Evolutionary conservation across 2,888 invertebrate genomes (phyloP), one percentile per base, ranked within the genome.

Genomic region (Frankliniella fusca): DNA sequence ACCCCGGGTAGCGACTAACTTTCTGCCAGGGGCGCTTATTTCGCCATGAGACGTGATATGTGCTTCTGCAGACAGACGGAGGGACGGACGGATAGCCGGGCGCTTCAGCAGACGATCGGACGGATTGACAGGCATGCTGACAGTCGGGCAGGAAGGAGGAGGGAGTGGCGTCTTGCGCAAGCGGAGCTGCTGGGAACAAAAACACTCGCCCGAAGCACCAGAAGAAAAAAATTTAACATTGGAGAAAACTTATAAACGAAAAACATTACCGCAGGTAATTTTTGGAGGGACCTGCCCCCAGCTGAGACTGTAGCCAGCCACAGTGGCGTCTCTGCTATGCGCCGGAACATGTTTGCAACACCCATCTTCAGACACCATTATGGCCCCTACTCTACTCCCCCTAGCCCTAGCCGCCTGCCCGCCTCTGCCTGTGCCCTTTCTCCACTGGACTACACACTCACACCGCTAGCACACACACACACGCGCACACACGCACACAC

Each of bases 31-130:
- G 38, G 70, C 70, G 70, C 27, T 76, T 27, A 76, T 76, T 76
- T 76, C 70, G 70, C 27, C 70, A 76, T 76, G 70, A 76, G 70
- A 76, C 70, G 70, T 76, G 70, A 76, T 76, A 76, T 76, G 70
- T 76, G 70, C 70, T 27, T 5, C 38, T 9, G n/a, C 65, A 12
- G 20, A 65, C 65, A 65, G 20, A 9, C 65, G n/a, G 20, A 65
- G 10, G n/a, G 20, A 65, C 65, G n/a, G 20, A 65, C 65, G n/a
- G 20, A 65, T 9, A 65, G 54, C 38, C 38, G 38, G 38, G 38
- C 38, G 38, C 15, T 5, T 2, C 3, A 9, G 8, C 54, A 54
- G 54, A 54, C 54, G 18, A 18, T 15, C 54, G 18, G 54, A 54
- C 8, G 1, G 54, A 54, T 18, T 15, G 54, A 54, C 54, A 54